Conservation (phyloP, 2,888 invertebrate genomes). For the Ptychoptera contaminata region DNA sequence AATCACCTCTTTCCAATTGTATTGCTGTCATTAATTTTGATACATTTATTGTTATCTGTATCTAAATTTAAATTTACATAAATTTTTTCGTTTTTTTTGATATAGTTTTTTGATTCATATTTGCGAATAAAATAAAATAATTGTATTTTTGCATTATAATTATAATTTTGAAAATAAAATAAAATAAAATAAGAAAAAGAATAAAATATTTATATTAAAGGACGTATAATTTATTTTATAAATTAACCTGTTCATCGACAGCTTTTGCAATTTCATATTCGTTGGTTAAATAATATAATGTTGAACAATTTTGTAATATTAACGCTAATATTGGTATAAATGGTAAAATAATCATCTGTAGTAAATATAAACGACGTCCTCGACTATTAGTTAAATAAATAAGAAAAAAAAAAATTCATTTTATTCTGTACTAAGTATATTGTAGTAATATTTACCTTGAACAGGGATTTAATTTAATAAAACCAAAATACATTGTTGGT, state of each 20-base stretch:
- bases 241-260: conserved; percentile 1
- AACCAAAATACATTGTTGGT: too few relatives aligned
- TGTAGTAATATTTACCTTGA: too few relatives aligned
- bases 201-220: too few relatives aligned
- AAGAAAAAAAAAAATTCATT: too few relatives aligned
- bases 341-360: conserved; percentile 56
- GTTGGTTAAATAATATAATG: background rate
- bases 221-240: background rate
- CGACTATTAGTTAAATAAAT: too few relatives aligned
- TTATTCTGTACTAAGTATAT: too few relatives aligned
- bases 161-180: too few relatives aligned
- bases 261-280: background rate
- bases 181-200: background rate
- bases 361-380: conserved; percentile 8
- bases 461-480: too few relatives aligned
- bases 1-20: background rate
- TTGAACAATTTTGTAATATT: conserved; percentile 47
- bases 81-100: background rate
- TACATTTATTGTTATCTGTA: background rate
- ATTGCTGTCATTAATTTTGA: conserved; percentile 2
- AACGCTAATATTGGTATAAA: conserved; percentile 76
- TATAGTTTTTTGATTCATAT: background rate
- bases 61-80: background rate
- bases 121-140: background rate
- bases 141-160: too few relatives aligned